Percentiles rank a stretch among this genome's conserved stretches.
Conservation (phyloP, 2,113 vertebrate species). For the Jaculus jaculus region DNA sequence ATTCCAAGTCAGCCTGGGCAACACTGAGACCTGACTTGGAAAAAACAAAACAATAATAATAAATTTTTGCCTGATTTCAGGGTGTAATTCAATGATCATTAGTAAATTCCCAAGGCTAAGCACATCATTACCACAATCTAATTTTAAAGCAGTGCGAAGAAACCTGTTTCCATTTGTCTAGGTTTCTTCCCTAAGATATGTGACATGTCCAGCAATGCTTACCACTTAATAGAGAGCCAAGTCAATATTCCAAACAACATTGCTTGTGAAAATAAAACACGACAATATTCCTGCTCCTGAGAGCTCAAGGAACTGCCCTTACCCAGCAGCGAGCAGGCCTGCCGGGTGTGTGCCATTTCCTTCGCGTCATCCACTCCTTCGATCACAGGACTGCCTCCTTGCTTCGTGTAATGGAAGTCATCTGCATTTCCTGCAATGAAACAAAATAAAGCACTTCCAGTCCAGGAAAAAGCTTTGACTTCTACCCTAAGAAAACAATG, state of each 20-base stretch:
- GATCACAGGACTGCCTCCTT: conserved; percentile 94
- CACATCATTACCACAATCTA: background rate
- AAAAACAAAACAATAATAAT: no score
- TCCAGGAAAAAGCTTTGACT: background rate
- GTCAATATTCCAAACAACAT: background rate
- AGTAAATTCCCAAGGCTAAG: background rate
- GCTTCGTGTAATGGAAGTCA: conserved; percentile 93
- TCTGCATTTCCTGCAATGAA: conserved; percentile 88
- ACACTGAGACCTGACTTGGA: no score
- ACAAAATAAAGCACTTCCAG: background rate
- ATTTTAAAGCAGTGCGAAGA: conserved; percentile 19
- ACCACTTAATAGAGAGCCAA: background rate
- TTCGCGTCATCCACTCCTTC: conserved; percentile 94
- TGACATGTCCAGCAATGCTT: background rate
- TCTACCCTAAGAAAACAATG: background rate
- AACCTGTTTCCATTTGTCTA: background rate
- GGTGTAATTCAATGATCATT: conserved; percentile 31
- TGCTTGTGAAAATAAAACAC: background rate
- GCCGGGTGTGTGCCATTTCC: conserved; percentile 92
- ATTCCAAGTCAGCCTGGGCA: no score
- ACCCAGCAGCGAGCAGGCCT: conserved; percentile 95
- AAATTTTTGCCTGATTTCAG: background rate
- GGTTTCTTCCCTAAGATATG: background rate
- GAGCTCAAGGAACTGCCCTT: conserved; percentile 70
- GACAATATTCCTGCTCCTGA: background rate